Conservation (phyloP, 2,113 vertebrate genomes). For the Tachycineta bicolor region DNA sequence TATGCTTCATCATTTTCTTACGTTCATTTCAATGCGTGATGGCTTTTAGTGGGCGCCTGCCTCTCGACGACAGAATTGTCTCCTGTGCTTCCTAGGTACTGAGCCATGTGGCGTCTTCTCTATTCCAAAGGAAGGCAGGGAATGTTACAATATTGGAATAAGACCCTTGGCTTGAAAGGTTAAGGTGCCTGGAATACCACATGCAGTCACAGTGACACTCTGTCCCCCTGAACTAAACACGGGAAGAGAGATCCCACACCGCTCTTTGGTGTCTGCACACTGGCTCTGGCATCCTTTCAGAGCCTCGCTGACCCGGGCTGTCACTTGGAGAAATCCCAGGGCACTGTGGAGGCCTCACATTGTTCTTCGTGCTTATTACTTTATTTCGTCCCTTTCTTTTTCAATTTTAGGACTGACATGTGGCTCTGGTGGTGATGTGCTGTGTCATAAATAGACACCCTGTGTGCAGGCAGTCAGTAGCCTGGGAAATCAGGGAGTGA, state of each 20-base stretch:
- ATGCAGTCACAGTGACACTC: background rate
- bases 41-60: background rate
- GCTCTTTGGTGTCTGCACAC: accelerated
- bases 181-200: background rate
- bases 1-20: background rate
- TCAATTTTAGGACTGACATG: background rate
- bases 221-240: background rate
- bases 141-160: background rate
- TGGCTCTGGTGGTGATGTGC: background rate
- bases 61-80: background rate
- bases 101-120: background rate
- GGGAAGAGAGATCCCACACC: background rate
- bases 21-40: background rate
- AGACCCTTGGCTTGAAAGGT: background rate
- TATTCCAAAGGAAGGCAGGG: background rate
- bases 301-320: background rate
- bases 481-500: background rate
- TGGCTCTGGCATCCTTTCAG: background rate
- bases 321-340: conserved; percentile 17
- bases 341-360: background rate
- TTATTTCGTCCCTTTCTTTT: conserved; percentile 31
- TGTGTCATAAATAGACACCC: background rate
- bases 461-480: background rate
- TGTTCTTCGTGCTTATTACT: conserved; percentile 23
- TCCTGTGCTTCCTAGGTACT: background rate